phyloP scores from a whole-genome alignment of 2,888 invertebrate genomes.

The Frankliniella fusca region DNA sequence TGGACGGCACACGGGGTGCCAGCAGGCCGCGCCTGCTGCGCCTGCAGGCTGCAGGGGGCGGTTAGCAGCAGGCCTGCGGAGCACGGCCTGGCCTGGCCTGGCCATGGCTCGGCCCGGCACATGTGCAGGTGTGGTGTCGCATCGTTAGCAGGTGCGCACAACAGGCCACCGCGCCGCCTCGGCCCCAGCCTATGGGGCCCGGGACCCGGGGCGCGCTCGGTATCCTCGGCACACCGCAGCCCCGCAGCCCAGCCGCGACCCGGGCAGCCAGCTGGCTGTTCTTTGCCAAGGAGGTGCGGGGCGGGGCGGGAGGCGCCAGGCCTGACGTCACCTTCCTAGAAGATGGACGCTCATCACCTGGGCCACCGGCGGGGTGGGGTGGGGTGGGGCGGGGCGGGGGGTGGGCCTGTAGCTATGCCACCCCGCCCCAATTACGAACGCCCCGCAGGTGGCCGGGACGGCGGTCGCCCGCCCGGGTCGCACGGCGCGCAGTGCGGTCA shows the following conservation, averaged over 20 bases:
- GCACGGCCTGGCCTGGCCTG: neutral
- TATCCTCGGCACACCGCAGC: neutral
- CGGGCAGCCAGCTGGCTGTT: neutral
- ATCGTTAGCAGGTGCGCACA: constrained; percentile 13
- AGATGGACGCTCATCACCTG: neutral
- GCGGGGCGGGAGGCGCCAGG: neutral
- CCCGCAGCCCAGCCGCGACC: neutral
- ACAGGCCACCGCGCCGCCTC: neutral
- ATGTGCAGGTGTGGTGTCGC: neutral
- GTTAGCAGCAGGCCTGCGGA: neutral
- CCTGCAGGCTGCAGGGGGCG: neutral
- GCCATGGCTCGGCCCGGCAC: neutral
- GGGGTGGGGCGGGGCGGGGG: neutral
- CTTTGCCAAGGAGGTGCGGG: neutral
- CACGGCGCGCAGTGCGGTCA: too few relatives aligned
- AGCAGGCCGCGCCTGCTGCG: too few relatives aligned
- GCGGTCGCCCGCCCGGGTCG: too few relatives aligned
- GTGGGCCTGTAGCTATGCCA: neutral
- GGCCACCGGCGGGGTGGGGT: neutral
- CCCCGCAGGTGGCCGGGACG: too few relatives aligned
- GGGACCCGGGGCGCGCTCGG: neutral
- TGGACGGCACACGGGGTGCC: too few relatives aligned
- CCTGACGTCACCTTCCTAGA: constrained; percentile 9
- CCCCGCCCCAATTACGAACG: too few relatives aligned
- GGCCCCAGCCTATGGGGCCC: too few relatives aligned